Evolutionary conservation across 2,888 invertebrate species (phyloP).

Genomic region (Mylabris sibirica): DNA sequence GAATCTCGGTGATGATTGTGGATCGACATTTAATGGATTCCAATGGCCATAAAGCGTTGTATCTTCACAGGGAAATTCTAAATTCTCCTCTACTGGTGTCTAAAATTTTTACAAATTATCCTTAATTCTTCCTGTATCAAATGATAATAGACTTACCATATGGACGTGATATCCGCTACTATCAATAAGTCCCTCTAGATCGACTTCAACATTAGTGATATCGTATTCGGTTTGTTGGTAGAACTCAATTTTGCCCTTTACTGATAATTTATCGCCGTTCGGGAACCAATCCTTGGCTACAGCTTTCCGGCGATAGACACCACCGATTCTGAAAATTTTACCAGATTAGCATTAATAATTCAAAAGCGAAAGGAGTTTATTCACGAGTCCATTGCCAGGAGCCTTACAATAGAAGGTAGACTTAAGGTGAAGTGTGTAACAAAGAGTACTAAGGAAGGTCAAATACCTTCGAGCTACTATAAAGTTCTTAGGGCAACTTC

Average conservation of each 20-base stretch:
- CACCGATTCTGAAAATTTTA: conserved; percentile 69
- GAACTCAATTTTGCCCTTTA: conserved; percentile 81
- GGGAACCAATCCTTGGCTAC: conserved; percentile 90
- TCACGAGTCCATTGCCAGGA: too few species aligned
- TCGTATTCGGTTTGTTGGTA: conserved; percentile 88
- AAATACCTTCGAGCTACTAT: too few species aligned
- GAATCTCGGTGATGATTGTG: conserved; percentile 65
- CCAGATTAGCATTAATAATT: conserved; percentile 6
- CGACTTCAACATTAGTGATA: conserved; percentile 78
- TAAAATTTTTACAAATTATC: conserved; percentile 56
- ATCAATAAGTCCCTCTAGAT: conserved; percentile 74
- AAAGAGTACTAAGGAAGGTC: too few species aligned
- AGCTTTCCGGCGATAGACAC: conserved; percentile 80
- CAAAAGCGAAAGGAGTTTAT: too few species aligned
- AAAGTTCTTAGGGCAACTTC: too few species aligned
- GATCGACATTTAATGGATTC: conserved; percentile 81
- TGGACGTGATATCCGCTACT: conserved; percentile 83
- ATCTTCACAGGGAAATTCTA: conserved; percentile 88
- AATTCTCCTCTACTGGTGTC: conserved; percentile 82
- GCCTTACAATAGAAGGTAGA: too few species aligned
- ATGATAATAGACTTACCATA: conserved; percentile 65
- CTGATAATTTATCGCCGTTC: conserved; percentile 71
- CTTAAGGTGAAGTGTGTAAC: too few species aligned
- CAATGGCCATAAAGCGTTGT: conserved; percentile 84
- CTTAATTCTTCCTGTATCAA: background rate